These are phyloP conservation scores for Poecilia velifera DNA, from an alignment of 2,797 vertebrate genomes.

Conservation along the genomic window DNA sequence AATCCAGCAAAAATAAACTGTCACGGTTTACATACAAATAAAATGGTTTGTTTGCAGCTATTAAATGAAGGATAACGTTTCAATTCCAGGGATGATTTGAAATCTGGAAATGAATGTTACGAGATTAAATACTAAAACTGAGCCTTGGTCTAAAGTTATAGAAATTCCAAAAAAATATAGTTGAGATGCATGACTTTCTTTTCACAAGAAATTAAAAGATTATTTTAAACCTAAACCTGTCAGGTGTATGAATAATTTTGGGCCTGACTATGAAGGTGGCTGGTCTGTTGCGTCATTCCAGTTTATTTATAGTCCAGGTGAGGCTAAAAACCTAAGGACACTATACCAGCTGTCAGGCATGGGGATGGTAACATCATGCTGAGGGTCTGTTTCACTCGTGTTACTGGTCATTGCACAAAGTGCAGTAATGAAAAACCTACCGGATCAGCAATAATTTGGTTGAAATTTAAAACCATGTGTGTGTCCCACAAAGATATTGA, in stretches of 20 bases:
- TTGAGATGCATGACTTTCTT: neutral
- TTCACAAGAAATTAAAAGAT: neutral
- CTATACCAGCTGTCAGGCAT: neutral
- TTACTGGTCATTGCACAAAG: neutral
- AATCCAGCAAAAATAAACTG: neutral
- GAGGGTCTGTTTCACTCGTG: neutral
- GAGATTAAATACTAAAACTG: neutral
- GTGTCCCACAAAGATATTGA: neutral
- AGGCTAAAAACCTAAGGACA: neutral
- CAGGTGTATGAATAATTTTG: neutral
- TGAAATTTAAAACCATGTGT: neutral
- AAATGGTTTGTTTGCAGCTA: neutral
- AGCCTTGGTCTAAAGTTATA: neutral
- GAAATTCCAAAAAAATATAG: neutral
- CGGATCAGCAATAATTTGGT: neutral
- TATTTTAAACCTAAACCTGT: neutral
- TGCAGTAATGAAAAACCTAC: neutral
- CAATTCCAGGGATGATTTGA: neutral
- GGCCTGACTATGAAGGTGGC: neutral
- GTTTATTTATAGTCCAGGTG: neutral
- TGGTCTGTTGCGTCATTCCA: neutral
- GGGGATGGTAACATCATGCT: neutral
- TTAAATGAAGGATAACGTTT: neutral
- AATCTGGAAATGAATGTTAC: neutral
- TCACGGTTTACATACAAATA: neutral